Conservation (phyloP, 2,888 invertebrate genomes). For the Clitarchus hookeri region DNA sequence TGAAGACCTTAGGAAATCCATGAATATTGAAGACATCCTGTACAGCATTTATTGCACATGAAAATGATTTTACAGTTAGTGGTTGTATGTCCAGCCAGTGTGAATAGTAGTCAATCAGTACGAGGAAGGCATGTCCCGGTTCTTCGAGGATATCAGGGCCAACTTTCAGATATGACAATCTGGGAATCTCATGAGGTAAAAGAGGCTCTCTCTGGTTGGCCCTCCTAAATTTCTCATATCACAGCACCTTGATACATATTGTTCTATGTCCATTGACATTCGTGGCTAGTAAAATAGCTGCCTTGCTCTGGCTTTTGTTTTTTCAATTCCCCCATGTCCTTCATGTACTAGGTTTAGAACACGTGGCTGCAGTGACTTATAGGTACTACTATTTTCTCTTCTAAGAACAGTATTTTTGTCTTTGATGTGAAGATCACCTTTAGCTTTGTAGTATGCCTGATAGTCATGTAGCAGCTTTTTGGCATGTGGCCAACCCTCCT, state of each 20-base stretch:
- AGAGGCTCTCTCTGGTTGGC: background rate
- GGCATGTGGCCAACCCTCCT: background rate
- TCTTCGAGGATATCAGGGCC: background rate
- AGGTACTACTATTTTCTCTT: background rate
- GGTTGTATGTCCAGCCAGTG: background rate
- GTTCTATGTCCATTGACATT: background rate
- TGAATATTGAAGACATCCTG: background rate
- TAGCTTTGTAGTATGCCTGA: background rate
- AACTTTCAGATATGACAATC: background rate
- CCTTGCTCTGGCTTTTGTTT: background rate
- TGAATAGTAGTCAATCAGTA: background rate
- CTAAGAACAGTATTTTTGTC: background rate
- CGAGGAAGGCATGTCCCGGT: background rate
- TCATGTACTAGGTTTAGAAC: background rate
- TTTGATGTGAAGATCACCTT: background rate
- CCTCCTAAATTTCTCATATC: background rate
- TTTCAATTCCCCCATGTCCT: background rate
- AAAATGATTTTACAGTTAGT: background rate
- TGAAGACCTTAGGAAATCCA: background rate
- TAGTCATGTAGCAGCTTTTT: background rate
- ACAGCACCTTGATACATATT: background rate
- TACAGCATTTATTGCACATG: background rate
- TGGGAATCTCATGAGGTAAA: background rate
- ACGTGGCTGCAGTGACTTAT: background rate
- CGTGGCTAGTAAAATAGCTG: background rate